Conservation (phyloP, 2,797 vertebrate species). For the Hybognathus amarus region DNA sequence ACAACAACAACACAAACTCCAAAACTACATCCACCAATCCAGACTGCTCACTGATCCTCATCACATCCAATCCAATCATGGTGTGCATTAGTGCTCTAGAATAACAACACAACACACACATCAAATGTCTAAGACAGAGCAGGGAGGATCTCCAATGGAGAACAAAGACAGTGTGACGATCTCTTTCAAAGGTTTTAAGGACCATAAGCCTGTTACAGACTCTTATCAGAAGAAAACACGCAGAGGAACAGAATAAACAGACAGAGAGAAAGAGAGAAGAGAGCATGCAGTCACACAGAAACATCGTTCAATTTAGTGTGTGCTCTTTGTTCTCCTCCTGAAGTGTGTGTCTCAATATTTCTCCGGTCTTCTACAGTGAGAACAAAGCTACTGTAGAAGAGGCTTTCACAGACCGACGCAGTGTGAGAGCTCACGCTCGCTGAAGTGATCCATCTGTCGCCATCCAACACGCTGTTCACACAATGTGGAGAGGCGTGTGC, state of each 20-base stretch:
- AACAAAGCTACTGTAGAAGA: constrained; percentile 52
- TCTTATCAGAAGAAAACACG: constrained; percentile 45
- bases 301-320: background rate
- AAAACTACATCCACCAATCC: constrained; percentile 39
- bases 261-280: background rate
- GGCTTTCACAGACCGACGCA: constrained; percentile 30
- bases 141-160: constrained; percentile 9
- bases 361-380: constrained; percentile 38
- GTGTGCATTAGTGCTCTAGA: background rate
- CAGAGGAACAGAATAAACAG: constrained; percentile 8
- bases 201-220: constrained; percentile 53
- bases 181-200: constrained; percentile 45
- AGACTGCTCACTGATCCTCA: background rate
- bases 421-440: constrained; percentile 9
- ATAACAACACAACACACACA: constrained; percentile 10
- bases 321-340: constrained; percentile 67
- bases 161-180: constrained; percentile 42
- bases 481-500: constrained; percentile 30
- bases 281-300: background rate
- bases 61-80: constrained; percentile 41
- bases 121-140: constrained; percentile 20
- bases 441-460: constrained; percentile 52
- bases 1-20: constrained; percentile 31
- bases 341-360: constrained; percentile 52
- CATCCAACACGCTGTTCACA: constrained; percentile 42